These are phyloP conservation scores for Caenorhabditis sp. DNA, from an alignment of 2,888 invertebrate species.

Conservation along the genomic window DNA sequence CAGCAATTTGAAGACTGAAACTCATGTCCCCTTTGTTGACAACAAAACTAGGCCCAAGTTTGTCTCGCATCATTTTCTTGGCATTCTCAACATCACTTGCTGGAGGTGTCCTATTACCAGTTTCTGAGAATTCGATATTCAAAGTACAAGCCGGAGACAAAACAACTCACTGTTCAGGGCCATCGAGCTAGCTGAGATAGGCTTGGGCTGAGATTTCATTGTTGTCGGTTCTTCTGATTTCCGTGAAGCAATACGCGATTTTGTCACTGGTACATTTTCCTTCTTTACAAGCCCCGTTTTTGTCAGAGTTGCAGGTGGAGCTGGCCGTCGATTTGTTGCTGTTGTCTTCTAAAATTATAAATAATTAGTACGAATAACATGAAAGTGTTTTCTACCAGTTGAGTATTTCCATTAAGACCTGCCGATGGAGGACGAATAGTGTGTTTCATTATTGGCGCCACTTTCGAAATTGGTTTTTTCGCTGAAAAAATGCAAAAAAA, in stretches of 20 bases:
- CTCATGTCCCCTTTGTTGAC: slow-evolving; percentile 28
- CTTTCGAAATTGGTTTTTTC: slow-evolving; percentile 40
- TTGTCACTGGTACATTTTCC: slow-evolving; percentile 7
- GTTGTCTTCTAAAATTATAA: not conserved
- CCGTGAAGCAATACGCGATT: slow-evolving; percentile 11
- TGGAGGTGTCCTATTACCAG: slow-evolving; percentile 16
- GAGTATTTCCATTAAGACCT: slow-evolving; percentile 8
- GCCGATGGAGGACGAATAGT: slow-evolving; percentile 9
- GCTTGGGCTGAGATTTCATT: slow-evolving; percentile 12
- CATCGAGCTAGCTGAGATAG: slow-evolving; percentile 28
- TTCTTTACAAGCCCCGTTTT: slow-evolving; percentile 8
- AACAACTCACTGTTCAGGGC: slow-evolving; percentile 34
- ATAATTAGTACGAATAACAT: not conserved
- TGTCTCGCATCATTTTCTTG: slow-evolving; percentile 35
- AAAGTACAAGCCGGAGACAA: too few relatives aligned
- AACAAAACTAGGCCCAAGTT: slow-evolving; percentile 33
- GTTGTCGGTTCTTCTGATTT: slow-evolving; percentile 23
- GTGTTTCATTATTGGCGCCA: slow-evolving; percentile 35
- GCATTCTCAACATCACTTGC: slow-evolving; percentile 32
- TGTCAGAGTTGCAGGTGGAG: not conserved
- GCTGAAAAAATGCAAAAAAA: slow-evolving; percentile 11
- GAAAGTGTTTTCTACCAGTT: slow-evolving; percentile 1
- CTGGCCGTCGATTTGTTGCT: not conserved
- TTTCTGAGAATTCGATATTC: slow-evolving; percentile 11
- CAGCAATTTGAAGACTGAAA: slow-evolving; percentile 32